A percentile compares a stretch with the other conserved stretches of the same genome.
Evolutionary conservation across 2,113 vertebrate species (phyloP).

Genomic region (Toxostoma redivivum): DNA sequence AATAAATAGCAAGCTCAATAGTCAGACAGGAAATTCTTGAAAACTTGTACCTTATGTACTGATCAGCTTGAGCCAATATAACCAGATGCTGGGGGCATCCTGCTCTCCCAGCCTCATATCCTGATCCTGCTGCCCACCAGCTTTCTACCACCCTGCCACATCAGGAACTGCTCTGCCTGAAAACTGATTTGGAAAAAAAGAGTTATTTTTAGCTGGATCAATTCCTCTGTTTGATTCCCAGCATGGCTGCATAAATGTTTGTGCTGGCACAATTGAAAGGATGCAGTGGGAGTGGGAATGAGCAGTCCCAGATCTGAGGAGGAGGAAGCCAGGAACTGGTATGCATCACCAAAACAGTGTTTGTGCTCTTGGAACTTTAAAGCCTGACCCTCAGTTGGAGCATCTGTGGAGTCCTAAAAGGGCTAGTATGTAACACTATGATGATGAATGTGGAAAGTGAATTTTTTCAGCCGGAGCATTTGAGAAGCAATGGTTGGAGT

Average conservation of each 20-base stretch:
- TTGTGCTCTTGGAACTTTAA: background rate
- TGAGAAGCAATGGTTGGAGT: background rate
- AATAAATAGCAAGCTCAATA: background rate
- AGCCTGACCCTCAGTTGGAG: background rate
- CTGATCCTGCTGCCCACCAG: background rate
- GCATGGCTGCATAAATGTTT: background rate
- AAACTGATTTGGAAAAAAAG: background rate
- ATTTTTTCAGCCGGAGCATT: background rate
- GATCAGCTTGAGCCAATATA: background rate
- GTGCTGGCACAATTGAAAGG: background rate
- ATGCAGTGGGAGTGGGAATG: background rate
- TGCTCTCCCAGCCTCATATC: background rate
- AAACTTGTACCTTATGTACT: background rate
- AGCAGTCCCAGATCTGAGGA: background rate
- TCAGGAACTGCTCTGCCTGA: background rate
- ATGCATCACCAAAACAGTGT: background rate
- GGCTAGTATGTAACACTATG: background rate
- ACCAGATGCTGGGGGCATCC: background rate
- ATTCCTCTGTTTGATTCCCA: background rate
- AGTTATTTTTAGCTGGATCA: slow-evolving; percentile 21
- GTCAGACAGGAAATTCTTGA: background rate
- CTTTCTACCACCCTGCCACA: background rate
- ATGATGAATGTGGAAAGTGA: background rate
- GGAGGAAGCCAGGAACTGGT: background rate
- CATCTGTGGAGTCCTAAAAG: background rate